Conservation (phyloP, 2,113 vertebrate genomes). For the Perccottus glenii region DNA sequence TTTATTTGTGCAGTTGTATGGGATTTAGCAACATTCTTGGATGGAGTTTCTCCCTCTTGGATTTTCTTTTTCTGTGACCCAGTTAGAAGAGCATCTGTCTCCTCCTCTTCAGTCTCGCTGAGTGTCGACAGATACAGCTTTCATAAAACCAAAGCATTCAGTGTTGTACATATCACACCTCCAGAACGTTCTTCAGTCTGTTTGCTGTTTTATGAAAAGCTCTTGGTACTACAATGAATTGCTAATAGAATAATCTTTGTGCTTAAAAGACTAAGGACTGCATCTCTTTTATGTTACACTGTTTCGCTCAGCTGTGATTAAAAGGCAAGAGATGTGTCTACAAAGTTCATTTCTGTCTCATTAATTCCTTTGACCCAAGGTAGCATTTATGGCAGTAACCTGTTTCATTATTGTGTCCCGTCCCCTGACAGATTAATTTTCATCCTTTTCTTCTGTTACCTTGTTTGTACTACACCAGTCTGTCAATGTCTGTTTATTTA, state of each 20-base stretch:
- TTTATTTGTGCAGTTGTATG: slow-evolving; percentile 20
- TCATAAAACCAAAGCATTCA: slow-evolving; percentile 25
- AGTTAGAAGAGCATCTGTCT: slow-evolving; percentile 58
- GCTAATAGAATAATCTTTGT: too few relatives aligned
- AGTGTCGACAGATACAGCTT: slow-evolving; percentile 15
- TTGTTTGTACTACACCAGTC: neutral
- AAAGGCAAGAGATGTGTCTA: too few relatives aligned
- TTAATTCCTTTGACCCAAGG: neutral
- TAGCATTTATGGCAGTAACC: too few relatives aligned
- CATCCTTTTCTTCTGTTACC: neutral
- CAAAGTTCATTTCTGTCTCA: neutral
- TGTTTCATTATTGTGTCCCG: too few relatives aligned
- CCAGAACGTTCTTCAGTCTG: neutral
- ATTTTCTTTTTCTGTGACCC: slow-evolving; percentile 55
- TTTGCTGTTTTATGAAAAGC: too few relatives aligned
- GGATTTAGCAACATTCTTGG: slow-evolving; percentile 44
- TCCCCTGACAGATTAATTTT: neutral
- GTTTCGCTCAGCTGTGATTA: neutral
- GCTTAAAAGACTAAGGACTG: neutral
- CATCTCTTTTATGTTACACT: neutral
- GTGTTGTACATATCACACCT: slow-evolving; percentile 8
- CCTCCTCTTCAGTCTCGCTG: slow-evolving; percentile 16
- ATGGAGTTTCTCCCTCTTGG: slow-evolving; percentile 33
- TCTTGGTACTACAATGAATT: too few relatives aligned
- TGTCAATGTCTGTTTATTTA: neutral